A percentile compares a stretch with the other conserved stretches of the same genome.
phyloP scores from a whole-genome alignment of 2,888 invertebrate species.

The Plusia festucae region DNA sequence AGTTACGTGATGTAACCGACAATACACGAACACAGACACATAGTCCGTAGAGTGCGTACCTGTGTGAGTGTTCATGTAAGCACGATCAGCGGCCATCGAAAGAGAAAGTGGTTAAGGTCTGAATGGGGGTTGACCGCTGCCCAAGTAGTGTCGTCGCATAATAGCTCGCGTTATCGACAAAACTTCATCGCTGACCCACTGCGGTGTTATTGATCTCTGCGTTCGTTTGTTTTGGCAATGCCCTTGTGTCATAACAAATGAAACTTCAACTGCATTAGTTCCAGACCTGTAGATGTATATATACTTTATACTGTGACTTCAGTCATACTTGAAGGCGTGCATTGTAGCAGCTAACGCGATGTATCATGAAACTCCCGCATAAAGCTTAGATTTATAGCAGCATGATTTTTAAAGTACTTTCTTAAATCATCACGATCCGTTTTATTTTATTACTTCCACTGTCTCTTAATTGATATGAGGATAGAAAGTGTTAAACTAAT shows the following conservation, averaged over 20 bases:
- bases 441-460: constrained; percentile 22
- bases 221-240: constrained; percentile 29
- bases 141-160: constrained; percentile 61
- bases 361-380: neutral
- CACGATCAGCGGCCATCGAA: constrained; percentile 76
- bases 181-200: constrained; percentile 46
- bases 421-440: neutral
- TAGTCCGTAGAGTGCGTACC: constrained; percentile 41
- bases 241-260: constrained; percentile 50
- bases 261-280: constrained; percentile 1
- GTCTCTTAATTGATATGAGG: constrained; percentile 21
- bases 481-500: constrained; percentile 47
- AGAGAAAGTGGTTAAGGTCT: constrained; percentile 86
- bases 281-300: neutral
- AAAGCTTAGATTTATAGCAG: neutral
- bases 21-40: constrained; percentile 64
- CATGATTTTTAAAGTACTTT: constrained; percentile 1
- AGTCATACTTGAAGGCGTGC: neutral
- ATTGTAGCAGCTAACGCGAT: neutral
- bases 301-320: neutral
- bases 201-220: constrained; percentile 39
- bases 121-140: constrained; percentile 72
- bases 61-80: constrained; percentile 66
- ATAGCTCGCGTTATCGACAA: constrained; percentile 59
- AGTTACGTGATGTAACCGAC: constrained; percentile 81